phyloP scores from a whole-genome alignment of 2,888 invertebrate species.

The Poecilobothrus nobilitatus region DNA sequence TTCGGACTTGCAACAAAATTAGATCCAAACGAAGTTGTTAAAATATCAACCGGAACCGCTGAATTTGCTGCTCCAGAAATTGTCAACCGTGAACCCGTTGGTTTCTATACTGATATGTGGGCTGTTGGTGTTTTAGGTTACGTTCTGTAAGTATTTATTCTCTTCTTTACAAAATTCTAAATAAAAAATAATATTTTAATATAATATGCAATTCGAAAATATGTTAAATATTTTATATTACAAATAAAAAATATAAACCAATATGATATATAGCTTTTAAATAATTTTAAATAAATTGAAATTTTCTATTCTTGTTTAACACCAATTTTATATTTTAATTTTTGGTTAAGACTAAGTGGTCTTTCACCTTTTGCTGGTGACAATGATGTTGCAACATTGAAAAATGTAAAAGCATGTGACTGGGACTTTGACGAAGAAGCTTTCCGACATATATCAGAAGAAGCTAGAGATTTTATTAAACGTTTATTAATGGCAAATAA shows the following conservation, averaged over 20 bases:
- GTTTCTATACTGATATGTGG: constrained; percentile 99
- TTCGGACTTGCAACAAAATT: constrained; percentile 98
- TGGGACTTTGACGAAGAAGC: constrained; percentile 98
- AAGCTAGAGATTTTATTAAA: constrained; percentile 96
- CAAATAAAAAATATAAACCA: not conserved
- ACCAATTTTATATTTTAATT: not conserved
- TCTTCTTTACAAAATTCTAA: not conserved
- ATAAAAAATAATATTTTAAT: too few relatives aligned
- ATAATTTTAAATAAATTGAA: too few relatives aligned
- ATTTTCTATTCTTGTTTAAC: too few relatives aligned
- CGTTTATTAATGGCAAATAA: constrained; percentile 85
- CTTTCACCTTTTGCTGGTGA: constrained; percentile 98
- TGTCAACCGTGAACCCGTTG: constrained; percentile 95
- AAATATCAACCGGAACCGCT: constrained; percentile 98
- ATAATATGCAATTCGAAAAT: too few relatives aligned
- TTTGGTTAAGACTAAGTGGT: constrained; percentile 71
- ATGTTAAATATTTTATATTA: too few relatives aligned
- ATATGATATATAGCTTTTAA: not conserved
- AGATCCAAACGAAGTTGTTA: constrained; percentile 96
- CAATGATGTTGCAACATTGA: constrained; percentile 94
- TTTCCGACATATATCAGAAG: constrained; percentile 88
- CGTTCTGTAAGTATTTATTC: constrained; percentile 69
- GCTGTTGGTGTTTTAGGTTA: constrained; percentile 97
- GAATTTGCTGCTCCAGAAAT: constrained; percentile 99
- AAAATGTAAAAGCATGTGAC: constrained; percentile 96